Evolutionary conservation across 1,140 invertebrate genomes (phyloP).

Genomic region (Penaeus japonicus): DNA sequence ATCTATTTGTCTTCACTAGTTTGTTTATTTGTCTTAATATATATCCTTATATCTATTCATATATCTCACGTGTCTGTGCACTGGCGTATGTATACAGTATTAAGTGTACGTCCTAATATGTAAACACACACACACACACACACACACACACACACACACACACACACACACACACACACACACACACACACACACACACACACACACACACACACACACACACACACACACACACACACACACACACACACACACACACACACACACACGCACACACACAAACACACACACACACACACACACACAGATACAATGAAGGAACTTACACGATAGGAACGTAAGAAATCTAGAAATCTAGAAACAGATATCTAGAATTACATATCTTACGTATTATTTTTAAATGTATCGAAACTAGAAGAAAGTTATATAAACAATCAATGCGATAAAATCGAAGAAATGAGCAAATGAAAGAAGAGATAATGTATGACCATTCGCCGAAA

Average conservation of each 20-base stretch:
- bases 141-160: not conserved
- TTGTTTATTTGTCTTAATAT: not conserved
- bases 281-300: not conserved
- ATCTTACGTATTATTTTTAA: too few relatives aligned
- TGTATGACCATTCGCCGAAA: too few relatives aligned
- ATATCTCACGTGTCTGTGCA: not conserved
- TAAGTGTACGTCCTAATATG: too few relatives aligned
- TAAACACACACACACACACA: not conserved
- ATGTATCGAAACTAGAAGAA: too few relatives aligned
- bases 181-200: not conserved
- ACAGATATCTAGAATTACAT: too few relatives aligned
- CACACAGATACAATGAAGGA: too few relatives aligned
- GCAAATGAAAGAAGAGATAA: too few relatives aligned
- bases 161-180: not conserved
- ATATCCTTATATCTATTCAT: not conserved
- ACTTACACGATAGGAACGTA: too few relatives aligned
- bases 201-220: not conserved
- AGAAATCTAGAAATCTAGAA: too few relatives aligned
- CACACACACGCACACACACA: not conserved
- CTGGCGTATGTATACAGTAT: not conserved
- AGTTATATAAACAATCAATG: too few relatives aligned
- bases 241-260: not conserved
- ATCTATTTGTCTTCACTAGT: too few relatives aligned
- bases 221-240: not conserved
- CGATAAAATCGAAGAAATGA: too few relatives aligned